Evolutionary conservation across 2,888 invertebrate species (phyloP).

Genomic region (Tetranychus piercei): DNA sequence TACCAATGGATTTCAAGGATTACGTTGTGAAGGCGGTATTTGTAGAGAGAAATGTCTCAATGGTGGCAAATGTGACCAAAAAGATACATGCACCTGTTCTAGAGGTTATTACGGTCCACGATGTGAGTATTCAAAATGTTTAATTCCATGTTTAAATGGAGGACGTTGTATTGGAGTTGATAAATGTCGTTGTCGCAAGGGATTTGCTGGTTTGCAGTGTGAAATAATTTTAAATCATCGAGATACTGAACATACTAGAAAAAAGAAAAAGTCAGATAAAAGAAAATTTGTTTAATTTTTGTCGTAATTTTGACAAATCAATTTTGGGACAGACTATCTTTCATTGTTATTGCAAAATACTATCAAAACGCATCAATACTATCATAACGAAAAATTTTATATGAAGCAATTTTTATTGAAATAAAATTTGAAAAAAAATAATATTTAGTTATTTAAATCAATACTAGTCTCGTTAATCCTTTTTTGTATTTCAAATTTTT

Average conservation of each 20-base stretch:
- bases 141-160: slow-evolving; percentile 73
- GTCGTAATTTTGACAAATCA: too few relatives aligned
- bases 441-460: too few relatives aligned
- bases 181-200: slow-evolving; percentile 65
- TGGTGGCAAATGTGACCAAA: slow-evolving; percentile 82
- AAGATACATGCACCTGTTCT: slow-evolving; percentile 76
- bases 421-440: too few relatives aligned
- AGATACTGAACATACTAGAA: background rate
- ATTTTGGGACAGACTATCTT: too few relatives aligned
- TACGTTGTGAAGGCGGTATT: slow-evolving; percentile 72
- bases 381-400: too few relatives aligned
- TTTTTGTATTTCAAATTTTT: too few relatives aligned
- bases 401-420: too few relatives aligned
- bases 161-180: slow-evolving; percentile 75
- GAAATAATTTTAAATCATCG: slow-evolving; percentile 35
- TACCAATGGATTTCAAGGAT: slow-evolving; percentile 70
- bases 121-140: slow-evolving; percentile 43
- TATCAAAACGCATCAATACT: too few relatives aligned
- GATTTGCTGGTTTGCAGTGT: slow-evolving; percentile 70
- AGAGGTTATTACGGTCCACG: slow-evolving; percentile 73
- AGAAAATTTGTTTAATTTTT: background rate
- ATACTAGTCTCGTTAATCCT: too few relatives aligned
- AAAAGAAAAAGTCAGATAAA: background rate
- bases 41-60: slow-evolving; percentile 77
- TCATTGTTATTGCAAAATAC: too few relatives aligned